Base-by-base conservation (phyloP, 1,140 invertebrate genomes). In the Eufriesea mexicana region DNA sequence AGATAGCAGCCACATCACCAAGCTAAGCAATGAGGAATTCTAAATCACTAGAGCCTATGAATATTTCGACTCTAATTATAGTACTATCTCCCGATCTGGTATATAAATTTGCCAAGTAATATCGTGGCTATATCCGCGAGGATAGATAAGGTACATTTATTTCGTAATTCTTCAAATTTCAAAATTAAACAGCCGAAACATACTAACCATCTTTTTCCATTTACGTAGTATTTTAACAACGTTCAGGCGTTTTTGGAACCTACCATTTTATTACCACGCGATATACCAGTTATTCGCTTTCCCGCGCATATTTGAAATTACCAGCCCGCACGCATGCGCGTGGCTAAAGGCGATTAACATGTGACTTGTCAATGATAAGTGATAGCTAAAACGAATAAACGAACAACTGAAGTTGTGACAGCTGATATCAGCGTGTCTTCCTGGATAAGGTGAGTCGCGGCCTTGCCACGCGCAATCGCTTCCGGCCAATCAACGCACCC, bases 391-490 rank as follows among this genome's bases (percentile, higher is more conserved):
- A 79, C 70, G 62, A 84, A 86, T 61, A 62, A 86, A 57, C 72
- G 66, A 74, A 57, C 73, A 72, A 76, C 74, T 62, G 61, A 84
- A 79, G 55, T 79, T 85, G 67, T 85, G 78, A 87, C 86, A 88
- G 79, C 83, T 80, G 86, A 87, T 87, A 80, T 75, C 83, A 73
- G 25, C 70, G 35, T 25, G 83, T 84, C 74, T 88, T 88, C 78
- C 68, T 68, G 77, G 72, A 84, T 87, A 86, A 87, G 81, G 62
- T 81, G 83, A 88, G 74, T 68, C 47, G 42, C 85, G 83, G 64
- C 86, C 86, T 88, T 88, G 86, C 64, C 74, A 81, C 74, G 77
- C 57, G 67, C 81, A 79, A 84, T 87, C 74, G 86, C 78, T 84
- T 85, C 73, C 67, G 62, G 68, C 78, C 79, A 87, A 87, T 87